Evolutionary conservation across 2,888 invertebrate species (phyloP).

Genomic region (Cheilosia scutellata): DNA sequence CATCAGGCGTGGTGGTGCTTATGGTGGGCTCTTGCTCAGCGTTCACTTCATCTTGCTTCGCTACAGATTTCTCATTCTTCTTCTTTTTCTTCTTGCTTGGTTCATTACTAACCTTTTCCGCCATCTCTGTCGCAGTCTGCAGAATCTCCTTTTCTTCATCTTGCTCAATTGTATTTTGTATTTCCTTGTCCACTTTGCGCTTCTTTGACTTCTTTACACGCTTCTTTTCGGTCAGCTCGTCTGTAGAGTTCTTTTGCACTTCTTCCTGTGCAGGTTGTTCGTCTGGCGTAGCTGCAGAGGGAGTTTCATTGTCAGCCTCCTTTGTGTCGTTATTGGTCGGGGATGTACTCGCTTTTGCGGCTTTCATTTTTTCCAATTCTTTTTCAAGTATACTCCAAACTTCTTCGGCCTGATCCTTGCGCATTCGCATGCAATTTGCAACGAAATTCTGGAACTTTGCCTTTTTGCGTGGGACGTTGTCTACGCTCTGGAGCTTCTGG

Average conservation of each 20-base stretch:
- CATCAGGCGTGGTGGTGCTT: conserved; percentile 58
- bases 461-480: conserved; percentile 94
- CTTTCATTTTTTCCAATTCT: conserved; percentile 84
- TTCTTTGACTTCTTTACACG: conserved; percentile 80
- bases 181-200: conserved; percentile 81
- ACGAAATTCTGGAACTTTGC: conserved; percentile 92
- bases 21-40: conserved; percentile 58
- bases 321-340: conserved; percentile 8
- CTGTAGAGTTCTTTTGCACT: conserved; percentile 6
- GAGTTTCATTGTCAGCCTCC: conserved; percentile 13
- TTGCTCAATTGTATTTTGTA: conserved; percentile 84
- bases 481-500: conserved; percentile 88
- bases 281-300: conserved; percentile 71
- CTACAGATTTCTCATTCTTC: conserved; percentile 7
- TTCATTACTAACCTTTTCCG: conserved; percentile 20
- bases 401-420: conserved; percentile 88
- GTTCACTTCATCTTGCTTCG: conserved; percentile 81
- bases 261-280: conserved; percentile 49
- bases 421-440: conserved; percentile 87
- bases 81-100: conserved; percentile 62
- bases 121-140: conserved; percentile 12
- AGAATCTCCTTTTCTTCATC: conserved; percentile 75
- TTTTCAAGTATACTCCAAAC: conserved; percentile 86
- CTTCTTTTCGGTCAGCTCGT: conserved; percentile 7
- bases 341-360: neutral